A percentile compares a stretch with the other conserved stretches of the same genome.
These are phyloP conservation scores for Cheilosia soror DNA, from an alignment of 2,888 invertebrate genomes.

Conservation along the genomic window DNA sequence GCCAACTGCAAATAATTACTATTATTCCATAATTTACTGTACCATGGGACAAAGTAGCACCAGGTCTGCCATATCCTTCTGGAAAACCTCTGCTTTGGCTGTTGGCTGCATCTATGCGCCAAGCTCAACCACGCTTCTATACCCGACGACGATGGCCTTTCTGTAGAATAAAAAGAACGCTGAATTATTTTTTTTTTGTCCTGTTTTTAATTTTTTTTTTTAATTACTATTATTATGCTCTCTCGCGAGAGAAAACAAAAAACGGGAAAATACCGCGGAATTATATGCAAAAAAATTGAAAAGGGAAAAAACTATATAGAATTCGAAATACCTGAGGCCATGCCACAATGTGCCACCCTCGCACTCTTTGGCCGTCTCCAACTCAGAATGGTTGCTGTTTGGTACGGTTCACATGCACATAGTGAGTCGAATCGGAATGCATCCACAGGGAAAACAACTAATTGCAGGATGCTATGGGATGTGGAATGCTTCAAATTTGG, in stretches of 20 bases:
- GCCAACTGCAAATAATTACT: slow-evolving; percentile 75
- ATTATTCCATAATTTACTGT: slow-evolving; percentile 74
- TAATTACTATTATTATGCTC: slow-evolving; percentile 72
- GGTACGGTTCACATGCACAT: slow-evolving; percentile 12
- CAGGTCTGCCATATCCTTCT: slow-evolving; percentile 40
- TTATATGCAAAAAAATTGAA: slow-evolving; percentile 34
- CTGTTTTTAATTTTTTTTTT: slow-evolving; percentile 65
- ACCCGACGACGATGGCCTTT: slow-evolving; percentile 13
- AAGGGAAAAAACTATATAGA: neutral
- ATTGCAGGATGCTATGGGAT: slow-evolving; percentile 33
- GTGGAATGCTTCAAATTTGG: slow-evolving; percentile 16
- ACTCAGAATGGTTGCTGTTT: neutral
- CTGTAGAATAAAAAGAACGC: slow-evolving; percentile 35
- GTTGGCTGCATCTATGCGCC: slow-evolving; percentile 1
- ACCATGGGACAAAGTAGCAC: slow-evolving; percentile 73
- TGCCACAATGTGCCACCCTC: slow-evolving; percentile 38
- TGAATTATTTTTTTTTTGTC: slow-evolving; percentile 10
- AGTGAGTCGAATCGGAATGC: slow-evolving; percentile 11
- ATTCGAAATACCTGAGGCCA: slow-evolving; percentile 63
- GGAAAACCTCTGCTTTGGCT: neutral
- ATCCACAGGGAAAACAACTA: slow-evolving; percentile 24
- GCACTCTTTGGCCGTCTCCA: too few species aligned
- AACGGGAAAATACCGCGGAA: slow-evolving; percentile 35
- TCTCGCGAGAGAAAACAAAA: slow-evolving; percentile 30
- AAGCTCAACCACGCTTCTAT: slow-evolving; percentile 20